These are phyloP conservation scores for Agrotis clavis DNA, from an alignment of 2,888 invertebrate genomes.

Conservation along the genomic window DNA sequence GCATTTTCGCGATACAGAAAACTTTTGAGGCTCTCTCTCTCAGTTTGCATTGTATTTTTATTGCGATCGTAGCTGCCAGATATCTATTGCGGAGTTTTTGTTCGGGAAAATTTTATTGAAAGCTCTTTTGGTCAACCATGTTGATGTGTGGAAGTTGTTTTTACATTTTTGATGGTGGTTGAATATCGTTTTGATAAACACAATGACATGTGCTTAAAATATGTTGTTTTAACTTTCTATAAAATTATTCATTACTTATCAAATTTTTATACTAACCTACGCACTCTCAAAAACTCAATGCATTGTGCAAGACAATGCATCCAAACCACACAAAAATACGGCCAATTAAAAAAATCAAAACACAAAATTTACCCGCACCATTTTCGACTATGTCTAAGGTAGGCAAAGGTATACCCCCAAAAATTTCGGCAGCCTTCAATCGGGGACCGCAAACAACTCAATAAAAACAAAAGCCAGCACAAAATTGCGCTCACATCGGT, in stretches of 20 bases:
- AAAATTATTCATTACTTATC: background rate
- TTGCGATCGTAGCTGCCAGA: constrained; percentile 69
- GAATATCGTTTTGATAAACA: background rate
- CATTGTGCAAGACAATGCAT: background rate
- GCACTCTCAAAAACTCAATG: background rate
- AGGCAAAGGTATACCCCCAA: constrained; percentile 18
- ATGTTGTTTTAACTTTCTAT: background rate
- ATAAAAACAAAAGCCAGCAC: constrained; percentile 73
- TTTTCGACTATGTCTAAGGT: constrained; percentile 23
- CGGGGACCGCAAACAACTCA: constrained; percentile 46
- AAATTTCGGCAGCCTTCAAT: constrained; percentile 51
- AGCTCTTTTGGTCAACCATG: constrained; percentile 33
- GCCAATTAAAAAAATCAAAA: constrained; percentile 27
- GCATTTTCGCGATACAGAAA: constrained; percentile 82
- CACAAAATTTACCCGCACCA: background rate
- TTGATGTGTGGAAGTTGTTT: constrained; percentile 44
- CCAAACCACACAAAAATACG: background rate
- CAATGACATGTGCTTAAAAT: background rate
- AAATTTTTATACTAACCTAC: background rate
- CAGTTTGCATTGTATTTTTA: constrained; percentile 74
- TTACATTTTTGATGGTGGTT: constrained; percentile 18
- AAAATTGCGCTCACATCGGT: constrained; percentile 75
- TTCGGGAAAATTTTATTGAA: constrained; percentile 57
- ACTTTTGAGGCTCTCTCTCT: constrained; percentile 74
- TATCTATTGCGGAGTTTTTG: constrained; percentile 65